Evolutionary conservation across 2,888 invertebrate species (phyloP).

Genomic region (Platypus cylindrus): DNA sequence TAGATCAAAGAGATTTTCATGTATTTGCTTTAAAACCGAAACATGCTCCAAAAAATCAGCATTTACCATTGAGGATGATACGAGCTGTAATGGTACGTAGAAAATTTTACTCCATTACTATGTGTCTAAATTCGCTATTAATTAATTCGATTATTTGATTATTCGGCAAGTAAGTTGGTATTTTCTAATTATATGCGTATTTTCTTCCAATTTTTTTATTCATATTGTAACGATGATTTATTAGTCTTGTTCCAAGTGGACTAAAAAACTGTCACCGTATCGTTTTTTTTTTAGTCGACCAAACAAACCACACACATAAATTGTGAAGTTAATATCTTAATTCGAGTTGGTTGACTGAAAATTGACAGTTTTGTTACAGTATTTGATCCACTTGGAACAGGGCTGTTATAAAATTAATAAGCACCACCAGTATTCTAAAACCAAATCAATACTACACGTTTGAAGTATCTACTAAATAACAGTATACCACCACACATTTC

Average conservation of each 20-base stretch:
- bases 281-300: too few relatives aligned
- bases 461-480: too few relatives aligned
- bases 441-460: too few relatives aligned
- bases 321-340: too few relatives aligned
- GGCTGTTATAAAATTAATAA: too few relatives aligned
- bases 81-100: constrained; percentile 42
- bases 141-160: not conserved
- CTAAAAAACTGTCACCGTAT: too few relatives aligned
- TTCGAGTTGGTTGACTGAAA: too few relatives aligned
- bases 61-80: constrained; percentile 41
- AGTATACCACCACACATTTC: too few relatives aligned
- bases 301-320: too few relatives aligned
- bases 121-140: not conserved
- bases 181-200: not conserved
- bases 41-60: constrained; percentile 25
- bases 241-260: not conserved
- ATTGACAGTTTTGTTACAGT: too few relatives aligned
- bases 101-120: not conserved
- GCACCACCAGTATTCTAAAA: too few relatives aligned
- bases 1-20: constrained; percentile 49
- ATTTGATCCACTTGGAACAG: too few relatives aligned
- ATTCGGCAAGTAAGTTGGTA: not conserved
- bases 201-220: not conserved
- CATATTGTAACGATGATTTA: not conserved
- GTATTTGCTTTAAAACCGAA: constrained; percentile 39